These are phyloP conservation scores for Syritta pipiens DNA, from an alignment of 2,888 invertebrate genomes.

Conservation along the genomic window DNA sequence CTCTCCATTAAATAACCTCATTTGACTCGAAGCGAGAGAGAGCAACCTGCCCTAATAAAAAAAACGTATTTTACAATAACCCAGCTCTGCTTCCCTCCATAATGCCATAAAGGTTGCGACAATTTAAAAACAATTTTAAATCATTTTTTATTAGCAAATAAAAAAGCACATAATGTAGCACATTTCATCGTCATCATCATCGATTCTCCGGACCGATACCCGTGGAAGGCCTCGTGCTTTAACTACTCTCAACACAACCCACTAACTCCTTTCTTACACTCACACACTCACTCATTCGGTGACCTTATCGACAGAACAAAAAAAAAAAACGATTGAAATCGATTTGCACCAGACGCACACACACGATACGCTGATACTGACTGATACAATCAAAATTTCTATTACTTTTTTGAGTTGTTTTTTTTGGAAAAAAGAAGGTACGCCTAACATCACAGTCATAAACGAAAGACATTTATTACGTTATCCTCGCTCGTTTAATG, in stretches of 20 bases:
- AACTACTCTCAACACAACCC: not conserved
- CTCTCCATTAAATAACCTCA: slow-evolving; percentile 25
- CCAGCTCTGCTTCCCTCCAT: too few species aligned
- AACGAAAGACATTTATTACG: slow-evolving; percentile 52
- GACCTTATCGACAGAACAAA: too few species aligned
- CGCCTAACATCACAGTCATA: slow-evolving; percentile 19
- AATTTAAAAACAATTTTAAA: slow-evolving; percentile 48
- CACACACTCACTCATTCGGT: slow-evolving; percentile 15
- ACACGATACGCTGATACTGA: not conserved
- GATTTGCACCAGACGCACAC: slow-evolving; percentile 25
- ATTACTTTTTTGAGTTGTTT: slow-evolving; percentile 36
- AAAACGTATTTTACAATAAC: slow-evolving; percentile 14
- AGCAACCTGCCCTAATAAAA: not conserved
- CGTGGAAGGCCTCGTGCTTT: too few species aligned
- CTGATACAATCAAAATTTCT: slow-evolving; percentile 43
- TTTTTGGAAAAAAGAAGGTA: slow-evolving; percentile 9
- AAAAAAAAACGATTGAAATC: slow-evolving; percentile 38
- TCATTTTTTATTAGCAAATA: slow-evolving; percentile 45
- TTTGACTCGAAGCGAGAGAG: not conserved
- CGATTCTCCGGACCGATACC: too few species aligned
- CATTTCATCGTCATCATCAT: slow-evolving; percentile 38
- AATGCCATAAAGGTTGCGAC: slow-evolving; percentile 36
- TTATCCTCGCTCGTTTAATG: slow-evolving; percentile 33
- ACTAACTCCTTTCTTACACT: not conserved
- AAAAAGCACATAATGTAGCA: slow-evolving; percentile 27